These are phyloP conservation scores for Tetragonisca angustula DNA, from an alignment of 2,888 invertebrate genomes.

Conservation along the genomic window DNA sequence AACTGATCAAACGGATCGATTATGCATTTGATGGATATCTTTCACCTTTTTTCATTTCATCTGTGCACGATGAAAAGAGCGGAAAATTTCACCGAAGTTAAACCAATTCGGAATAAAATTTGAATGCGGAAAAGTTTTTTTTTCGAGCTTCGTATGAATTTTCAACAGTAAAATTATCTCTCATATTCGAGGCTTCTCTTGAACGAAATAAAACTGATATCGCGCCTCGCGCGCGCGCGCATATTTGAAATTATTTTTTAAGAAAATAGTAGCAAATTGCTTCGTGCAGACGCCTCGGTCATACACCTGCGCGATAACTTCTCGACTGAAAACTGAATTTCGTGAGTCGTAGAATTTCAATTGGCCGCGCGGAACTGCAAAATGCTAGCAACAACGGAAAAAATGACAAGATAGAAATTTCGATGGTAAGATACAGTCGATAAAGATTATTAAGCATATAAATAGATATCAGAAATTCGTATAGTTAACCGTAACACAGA, in stretches of 20 bases:
- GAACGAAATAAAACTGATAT: background rate
- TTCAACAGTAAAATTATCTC: background rate
- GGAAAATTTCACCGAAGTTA: background rate
- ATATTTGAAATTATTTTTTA: background rate
- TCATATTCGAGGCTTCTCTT: background rate
- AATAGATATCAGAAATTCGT: conserved; percentile 42
- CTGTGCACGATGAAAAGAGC: background rate
- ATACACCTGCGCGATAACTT: background rate
- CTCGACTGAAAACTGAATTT: background rate
- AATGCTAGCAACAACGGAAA: background rate
- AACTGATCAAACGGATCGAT: background rate
- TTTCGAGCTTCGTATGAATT: background rate
- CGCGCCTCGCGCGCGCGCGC: no score
- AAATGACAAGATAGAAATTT: background rate
- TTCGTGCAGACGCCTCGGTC: no score
- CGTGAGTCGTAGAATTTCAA: background rate
- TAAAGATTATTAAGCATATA: conserved; percentile 40
- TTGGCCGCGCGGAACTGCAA: background rate
- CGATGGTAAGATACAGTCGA: background rate
- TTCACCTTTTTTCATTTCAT: background rate
- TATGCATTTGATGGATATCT: background rate
- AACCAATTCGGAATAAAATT: background rate
- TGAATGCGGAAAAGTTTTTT: background rate
- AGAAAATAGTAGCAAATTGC: background rate
- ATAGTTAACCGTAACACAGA: background rate